Evolutionary conservation across 2,797 vertebrate species (phyloP).

Genomic region (Myotis findleyi): DNA sequence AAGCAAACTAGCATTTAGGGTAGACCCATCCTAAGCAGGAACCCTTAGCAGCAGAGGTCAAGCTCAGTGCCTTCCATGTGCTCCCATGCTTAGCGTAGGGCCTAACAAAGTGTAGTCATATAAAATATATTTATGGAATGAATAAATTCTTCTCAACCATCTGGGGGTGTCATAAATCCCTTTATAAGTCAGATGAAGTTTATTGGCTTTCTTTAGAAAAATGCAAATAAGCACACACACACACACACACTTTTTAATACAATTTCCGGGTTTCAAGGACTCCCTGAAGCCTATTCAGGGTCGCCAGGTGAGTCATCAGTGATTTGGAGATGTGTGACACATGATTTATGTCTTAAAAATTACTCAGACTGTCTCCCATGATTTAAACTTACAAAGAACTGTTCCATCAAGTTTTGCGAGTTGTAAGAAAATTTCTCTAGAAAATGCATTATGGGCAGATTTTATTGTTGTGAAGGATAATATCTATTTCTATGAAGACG

Average conservation of each 20-base stretch:
- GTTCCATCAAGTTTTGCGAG: not conserved
- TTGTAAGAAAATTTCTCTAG: constrained; percentile 26
- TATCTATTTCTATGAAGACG: not conserved
- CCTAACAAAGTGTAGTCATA: not conserved
- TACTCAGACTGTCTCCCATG: not conserved
- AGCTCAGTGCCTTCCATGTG: not conserved
- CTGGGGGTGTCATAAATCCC: not conserved
- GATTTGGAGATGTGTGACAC: not conserved
- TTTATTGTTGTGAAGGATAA: constrained; percentile 44
- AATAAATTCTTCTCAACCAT: constrained; percentile 45
- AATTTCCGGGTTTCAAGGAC: not conserved
- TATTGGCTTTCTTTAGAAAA: constrained; percentile 38
- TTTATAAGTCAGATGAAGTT: constrained; percentile 44
- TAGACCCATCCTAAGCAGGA: not conserved
- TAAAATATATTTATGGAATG: constrained; percentile 16
- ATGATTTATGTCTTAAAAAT: constrained; percentile 13
- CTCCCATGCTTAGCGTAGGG: not conserved
- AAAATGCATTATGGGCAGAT: not conserved
- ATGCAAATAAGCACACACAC: not conserved
- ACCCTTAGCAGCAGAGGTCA: not conserved
- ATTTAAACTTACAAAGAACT: constrained; percentile 30
- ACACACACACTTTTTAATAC: not conserved
- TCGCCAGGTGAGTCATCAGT: not conserved
- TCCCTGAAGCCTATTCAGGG: not conserved
- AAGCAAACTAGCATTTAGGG: constrained; percentile 5